phyloP scores from a whole-genome alignment of 2,797 vertebrate species.

The Enteromius treurensis region DNA sequence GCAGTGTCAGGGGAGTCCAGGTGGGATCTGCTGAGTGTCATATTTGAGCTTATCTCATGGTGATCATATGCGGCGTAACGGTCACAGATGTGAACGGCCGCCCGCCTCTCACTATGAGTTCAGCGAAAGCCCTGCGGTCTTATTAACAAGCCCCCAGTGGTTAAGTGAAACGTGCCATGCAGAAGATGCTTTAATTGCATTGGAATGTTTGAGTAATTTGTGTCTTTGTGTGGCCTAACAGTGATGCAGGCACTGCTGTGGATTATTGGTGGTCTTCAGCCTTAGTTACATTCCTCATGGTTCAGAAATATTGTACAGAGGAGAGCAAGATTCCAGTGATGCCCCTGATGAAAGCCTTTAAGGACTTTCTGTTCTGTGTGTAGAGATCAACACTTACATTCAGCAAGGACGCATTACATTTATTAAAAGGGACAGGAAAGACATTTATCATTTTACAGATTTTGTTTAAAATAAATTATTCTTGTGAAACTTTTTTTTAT shows the following conservation, averaged over 20 bases:
- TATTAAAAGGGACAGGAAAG: neutral
- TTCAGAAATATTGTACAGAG: slow-evolving; percentile 59
- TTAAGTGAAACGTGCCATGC: slow-evolving; percentile 69
- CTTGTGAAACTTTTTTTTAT: neutral
- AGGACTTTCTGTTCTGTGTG: slow-evolving; percentile 13
- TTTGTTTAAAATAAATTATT: neutral
- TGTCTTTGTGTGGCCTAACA: slow-evolving; percentile 74
- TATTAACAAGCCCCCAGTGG: slow-evolving; percentile 71
- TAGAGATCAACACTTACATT: neutral
- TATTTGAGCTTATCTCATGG: slow-evolving; percentile 72
- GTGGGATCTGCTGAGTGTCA: slow-evolving; percentile 75
- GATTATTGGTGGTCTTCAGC: slow-evolving; percentile 48
- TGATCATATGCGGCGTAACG: slow-evolving; percentile 57
- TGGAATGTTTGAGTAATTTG: slow-evolving; percentile 70
- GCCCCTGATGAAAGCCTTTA: neutral
- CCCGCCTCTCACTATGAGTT: slow-evolving; percentile 46
- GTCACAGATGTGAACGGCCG: slow-evolving; percentile 73
- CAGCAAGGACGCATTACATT: neutral
- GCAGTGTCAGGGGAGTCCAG: slow-evolving; percentile 69
- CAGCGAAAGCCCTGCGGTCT: slow-evolving; percentile 68
- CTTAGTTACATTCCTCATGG: slow-evolving; percentile 66
- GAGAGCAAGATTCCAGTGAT: slow-evolving; percentile 13
- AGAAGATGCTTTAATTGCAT: slow-evolving; percentile 79
- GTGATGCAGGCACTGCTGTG: slow-evolving; percentile 60
- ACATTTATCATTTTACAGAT: neutral